Evolutionary conservation across 35 echinoderm and acorn worm species (phyloP), one percentile per base, ranked within the genome.

Genomic region (Stichopus chloronotus): DNA sequence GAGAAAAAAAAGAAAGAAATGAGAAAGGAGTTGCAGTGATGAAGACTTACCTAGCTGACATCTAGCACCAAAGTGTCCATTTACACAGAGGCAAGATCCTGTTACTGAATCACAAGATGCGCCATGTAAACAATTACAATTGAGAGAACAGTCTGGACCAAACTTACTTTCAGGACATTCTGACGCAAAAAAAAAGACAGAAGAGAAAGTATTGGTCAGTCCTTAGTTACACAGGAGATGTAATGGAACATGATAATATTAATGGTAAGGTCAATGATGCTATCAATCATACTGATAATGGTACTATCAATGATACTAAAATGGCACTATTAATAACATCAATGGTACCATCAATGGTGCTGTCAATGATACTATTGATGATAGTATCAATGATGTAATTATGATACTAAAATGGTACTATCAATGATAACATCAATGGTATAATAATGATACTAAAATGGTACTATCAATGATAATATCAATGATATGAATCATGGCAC

Each of bases 91-190:
- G 92, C 97, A 99, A 14, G 93, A 77, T 20, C 97, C 97, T 24
- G 93, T 93, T 56, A 72, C 88, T 13, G 94, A 56, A 81, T 99
- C 93, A 92, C 97, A 99, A 5, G 88, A 56, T 9, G 95, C 91
- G 19, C 93, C 95, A 53, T 99, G 94, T 20, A 93, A 81, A 92
- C 97, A 99, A 77, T 96, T 82, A 90, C 97, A 99, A 63, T 81
- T 95, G 57, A 96, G 96, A n/a, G 63, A 56, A 95, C 97, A 99
- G 55, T 95, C 92, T 54, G 97, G 97, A 25, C 97, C 97, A 81
- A 93, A 99, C 53, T 77, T 94, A 11, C 94, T 94, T 25, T 95
- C 90, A 22, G 84, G 63, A 65, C 96, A 98, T 89, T 95, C 96
- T 98, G 86, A 24, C 55, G 30, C 21, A 90, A 53, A 69, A 43